A percentile compares a stretch with the other conserved stretches of the same genome.
phyloP scores from a whole-genome alignment of 1,140 invertebrate species.

The Hycleus phaleratus region DNA sequence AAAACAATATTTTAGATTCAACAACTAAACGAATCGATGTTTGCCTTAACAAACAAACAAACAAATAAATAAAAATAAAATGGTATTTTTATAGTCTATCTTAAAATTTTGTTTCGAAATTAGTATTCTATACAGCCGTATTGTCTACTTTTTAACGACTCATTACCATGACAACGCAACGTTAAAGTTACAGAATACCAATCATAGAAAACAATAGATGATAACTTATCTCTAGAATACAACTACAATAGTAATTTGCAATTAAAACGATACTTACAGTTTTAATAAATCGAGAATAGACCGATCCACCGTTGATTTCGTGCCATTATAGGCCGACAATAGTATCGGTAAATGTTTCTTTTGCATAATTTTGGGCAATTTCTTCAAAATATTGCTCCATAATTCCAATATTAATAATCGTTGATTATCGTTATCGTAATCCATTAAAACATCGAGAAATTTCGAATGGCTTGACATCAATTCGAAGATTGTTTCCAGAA shows the following conservation, averaged over 20 bases:
- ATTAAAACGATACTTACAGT: conserved; percentile 27
- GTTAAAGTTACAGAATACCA: too few species aligned
- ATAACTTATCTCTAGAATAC: too few species aligned
- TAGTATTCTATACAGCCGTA: too few species aligned
- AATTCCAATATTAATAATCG: conserved; percentile 54
- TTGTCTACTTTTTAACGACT: too few species aligned
- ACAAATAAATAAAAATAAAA: too few species aligned
- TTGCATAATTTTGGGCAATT: conserved; percentile 53
- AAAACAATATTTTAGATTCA: too few species aligned
- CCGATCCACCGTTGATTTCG: conserved; percentile 51
- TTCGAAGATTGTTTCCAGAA: conserved; percentile 54
- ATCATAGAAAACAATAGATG: too few species aligned
- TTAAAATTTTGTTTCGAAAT: too few species aligned
- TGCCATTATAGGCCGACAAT: conserved; percentile 62
- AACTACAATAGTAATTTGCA: not conserved
- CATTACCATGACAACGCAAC: too few species aligned
- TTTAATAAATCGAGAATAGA: conserved; percentile 27
- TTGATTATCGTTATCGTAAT: conserved; percentile 41
- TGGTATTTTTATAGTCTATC: too few species aligned
- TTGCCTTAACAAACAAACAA: too few species aligned
- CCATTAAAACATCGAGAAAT: conserved; percentile 58
- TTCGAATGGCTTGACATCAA: conserved; percentile 69
- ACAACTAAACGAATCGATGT: too few species aligned
- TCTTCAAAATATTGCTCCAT: conserved; percentile 50
- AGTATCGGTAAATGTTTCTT: conserved; percentile 59